phyloP scores from a whole-genome alignment of 2,797 vertebrate genomes.

The Allobates femoralis region DNA sequence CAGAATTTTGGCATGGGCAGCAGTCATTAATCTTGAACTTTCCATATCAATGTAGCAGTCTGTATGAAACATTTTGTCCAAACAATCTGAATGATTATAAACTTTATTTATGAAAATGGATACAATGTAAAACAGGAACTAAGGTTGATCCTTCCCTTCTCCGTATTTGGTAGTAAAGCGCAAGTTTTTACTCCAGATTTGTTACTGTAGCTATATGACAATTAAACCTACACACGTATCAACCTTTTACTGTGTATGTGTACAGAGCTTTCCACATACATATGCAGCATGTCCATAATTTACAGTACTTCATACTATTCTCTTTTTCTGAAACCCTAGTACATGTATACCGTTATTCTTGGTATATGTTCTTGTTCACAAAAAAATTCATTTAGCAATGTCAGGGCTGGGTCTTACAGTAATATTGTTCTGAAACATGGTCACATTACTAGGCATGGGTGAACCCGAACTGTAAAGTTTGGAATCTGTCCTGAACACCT shows the following conservation, averaged over 20 bases:
- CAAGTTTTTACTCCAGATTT: not conserved
- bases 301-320: not conserved
- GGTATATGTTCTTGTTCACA: not conserved
- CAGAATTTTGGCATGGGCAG: not conserved
- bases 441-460: too few species aligned
- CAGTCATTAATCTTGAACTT: not conserved
- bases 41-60: not conserved
- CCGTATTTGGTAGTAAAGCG: not conserved
- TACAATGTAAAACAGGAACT: conserved; percentile 2
- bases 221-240: not conserved
- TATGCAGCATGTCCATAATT: not conserved
- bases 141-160: not conserved
- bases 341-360: not conserved
- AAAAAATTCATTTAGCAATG: too few species aligned
- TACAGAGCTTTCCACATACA: not conserved
- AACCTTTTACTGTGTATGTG: too few species aligned
- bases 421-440: too few species aligned
- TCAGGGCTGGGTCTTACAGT: too few species aligned
- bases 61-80: not conserved
- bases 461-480: too few species aligned
- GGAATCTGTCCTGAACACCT: too few species aligned
- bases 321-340: not conserved
- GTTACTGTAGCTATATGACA: not conserved
- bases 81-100: not conserved
- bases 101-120: conserved; percentile 1